phyloP scores from a whole-genome alignment of 2,888 invertebrate species.

The Glaucopsyche alexis region DNA sequence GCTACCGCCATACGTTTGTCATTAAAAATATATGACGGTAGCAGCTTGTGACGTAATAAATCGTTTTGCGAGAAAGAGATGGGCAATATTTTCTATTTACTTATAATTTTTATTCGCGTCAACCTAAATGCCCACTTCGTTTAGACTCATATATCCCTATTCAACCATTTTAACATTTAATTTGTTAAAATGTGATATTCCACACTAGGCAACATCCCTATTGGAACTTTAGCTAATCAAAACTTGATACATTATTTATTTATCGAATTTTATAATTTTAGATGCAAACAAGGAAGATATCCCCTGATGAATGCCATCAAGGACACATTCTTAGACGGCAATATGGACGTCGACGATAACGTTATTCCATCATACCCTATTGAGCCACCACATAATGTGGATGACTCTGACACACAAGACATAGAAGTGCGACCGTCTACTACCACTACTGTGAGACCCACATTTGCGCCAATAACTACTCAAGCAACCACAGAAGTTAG shows the following conservation, averaged over 20 bases:
- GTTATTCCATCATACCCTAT: slow-evolving; percentile 47
- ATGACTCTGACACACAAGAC: slow-evolving; percentile 57
- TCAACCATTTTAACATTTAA: no score
- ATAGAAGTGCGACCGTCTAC: slow-evolving; percentile 63
- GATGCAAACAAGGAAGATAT: slow-evolving; percentile 89
- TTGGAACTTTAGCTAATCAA: not conserved
- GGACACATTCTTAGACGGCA: slow-evolving; percentile 81
- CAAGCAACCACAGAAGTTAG: slow-evolving; percentile 42
- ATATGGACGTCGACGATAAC: slow-evolving; percentile 46
- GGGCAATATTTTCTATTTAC: no score
- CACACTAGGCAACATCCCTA: no score
- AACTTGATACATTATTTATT: not conserved
- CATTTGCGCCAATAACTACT: slow-evolving; percentile 50
- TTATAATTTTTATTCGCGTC: no score
- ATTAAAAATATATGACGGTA: no score
- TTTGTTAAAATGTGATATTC: no score
- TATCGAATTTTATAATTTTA: slow-evolving; percentile 45
- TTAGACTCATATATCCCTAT: no score
- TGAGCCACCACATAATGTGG: slow-evolving; percentile 58
- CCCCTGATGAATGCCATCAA: slow-evolving; percentile 90
- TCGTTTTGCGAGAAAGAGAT: no score
- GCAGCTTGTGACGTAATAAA: no score
- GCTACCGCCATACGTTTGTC: no score
- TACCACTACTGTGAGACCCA: slow-evolving; percentile 46
- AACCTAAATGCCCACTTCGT: no score